Evolutionary conservation across 2,888 invertebrate genomes (phyloP), one percentile per base, ranked within the genome.

Genomic region (Uropetala carovei): DNA sequence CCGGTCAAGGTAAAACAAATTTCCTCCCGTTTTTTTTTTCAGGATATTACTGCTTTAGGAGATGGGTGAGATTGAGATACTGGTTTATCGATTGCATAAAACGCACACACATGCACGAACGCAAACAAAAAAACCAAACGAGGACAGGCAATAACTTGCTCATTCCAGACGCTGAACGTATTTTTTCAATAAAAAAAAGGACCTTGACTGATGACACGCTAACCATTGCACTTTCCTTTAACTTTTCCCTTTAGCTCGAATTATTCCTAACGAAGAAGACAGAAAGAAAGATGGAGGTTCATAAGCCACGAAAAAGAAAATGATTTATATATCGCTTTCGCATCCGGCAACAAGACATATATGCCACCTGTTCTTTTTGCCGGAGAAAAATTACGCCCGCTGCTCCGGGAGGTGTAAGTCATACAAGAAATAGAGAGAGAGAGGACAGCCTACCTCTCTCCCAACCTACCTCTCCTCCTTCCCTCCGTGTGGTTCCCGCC

Each of bases 281-380:
- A n/a, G 22, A 60, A n/a, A 43, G 43, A 43, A 5, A 43, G 43
- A 43, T 1, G 18, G 85, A n/a, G 85, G 56, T 13, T 58, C 43
- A 18, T 14, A 27, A 43, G 75, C 27, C 75, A 27, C 27, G 75
- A 10, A 22, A 68, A 43, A 43, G 43, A 56, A 86, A 89, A 89
- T 89, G 89, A 89, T 89, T 89, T 58, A 64, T 30, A 43, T 43
- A 27, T 14, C 30, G 16, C 43, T 56, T 60, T 89, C 64, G 89
- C 64, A 64, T 89, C 64, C 89, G 89, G 89, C 83, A 83, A 57
- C 83, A 89, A 68, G 89, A 89, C 43, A 43, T 89, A 89, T 89
- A 14, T 89, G 64, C 89, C 89, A 89, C 89, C 89, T 89, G 89
- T 89, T 89, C 89, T 68, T 89, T 68, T 43, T 83, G 22, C 43